These are phyloP conservation scores for Corythornis leucogaster DNA, from an alignment of 2,797 vertebrate species.

Conservation along the genomic window DNA sequence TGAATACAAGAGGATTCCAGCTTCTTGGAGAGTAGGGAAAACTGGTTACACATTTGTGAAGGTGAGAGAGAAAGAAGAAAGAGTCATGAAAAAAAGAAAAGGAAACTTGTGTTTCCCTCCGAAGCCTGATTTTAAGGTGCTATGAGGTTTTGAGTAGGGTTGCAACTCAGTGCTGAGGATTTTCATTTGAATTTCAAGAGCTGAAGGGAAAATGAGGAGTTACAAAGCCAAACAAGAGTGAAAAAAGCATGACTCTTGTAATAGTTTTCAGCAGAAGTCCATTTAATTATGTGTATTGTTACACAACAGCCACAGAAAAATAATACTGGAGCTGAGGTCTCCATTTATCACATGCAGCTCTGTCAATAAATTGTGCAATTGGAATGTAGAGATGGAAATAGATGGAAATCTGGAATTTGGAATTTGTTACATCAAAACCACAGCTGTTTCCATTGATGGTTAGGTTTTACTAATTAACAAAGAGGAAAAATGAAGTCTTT, in stretches of 20 bases:
- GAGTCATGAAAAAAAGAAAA: not conserved
- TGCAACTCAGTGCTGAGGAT: not conserved
- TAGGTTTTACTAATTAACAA: not conserved
- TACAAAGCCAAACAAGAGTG: not conserved
- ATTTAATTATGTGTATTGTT: not conserved
- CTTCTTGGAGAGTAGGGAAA: not conserved
- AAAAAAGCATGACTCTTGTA: not conserved
- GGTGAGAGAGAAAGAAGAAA: not conserved
- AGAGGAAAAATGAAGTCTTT: not conserved
- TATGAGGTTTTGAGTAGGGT: not conserved
- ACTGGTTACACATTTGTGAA: accelerated
- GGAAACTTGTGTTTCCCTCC: accelerated
- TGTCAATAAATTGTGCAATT: not conserved
- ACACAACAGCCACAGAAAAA: not conserved
- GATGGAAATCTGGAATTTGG: not conserved
- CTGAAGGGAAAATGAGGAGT: not conserved
- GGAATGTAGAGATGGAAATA: not conserved
- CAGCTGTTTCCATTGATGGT: not conserved
- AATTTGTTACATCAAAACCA: not conserved
- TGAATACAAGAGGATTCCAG: not conserved
- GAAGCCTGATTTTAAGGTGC: not conserved
- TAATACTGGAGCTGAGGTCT: not conserved
- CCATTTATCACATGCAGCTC: not conserved
- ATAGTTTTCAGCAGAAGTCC: not conserved
- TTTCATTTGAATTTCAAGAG: not conserved